Evolutionary conservation across 2,888 invertebrate species (phyloP), one percentile per base, ranked within the genome.

Genomic region (Globia sparganii): DNA sequence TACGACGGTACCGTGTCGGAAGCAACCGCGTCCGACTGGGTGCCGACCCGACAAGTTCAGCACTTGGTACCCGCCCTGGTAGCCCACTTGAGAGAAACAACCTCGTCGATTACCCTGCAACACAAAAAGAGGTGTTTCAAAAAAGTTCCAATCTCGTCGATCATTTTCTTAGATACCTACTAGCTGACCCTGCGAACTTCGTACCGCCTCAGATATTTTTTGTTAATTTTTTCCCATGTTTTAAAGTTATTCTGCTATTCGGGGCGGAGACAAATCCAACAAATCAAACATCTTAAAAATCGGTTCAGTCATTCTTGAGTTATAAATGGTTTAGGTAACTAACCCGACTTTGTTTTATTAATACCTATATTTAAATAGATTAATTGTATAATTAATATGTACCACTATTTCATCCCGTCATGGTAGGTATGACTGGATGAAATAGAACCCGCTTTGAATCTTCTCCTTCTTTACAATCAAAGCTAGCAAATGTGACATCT

Each of bases 1-100:
- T 6, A 98, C 97, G 8, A 98, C 97, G n/a, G 98, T 98, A 25
- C 98, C 98, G 85, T 97, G 97, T 0, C 97, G 95, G 84, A 97
- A 97, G 89, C 97, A 97, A 28, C 97, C 97, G 0, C 97, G 96
- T 0, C 97, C 97, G 1, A 92, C 95, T 0, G 97, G 95, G 82
- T 97, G 97, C 0, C 96, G 94, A 0, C 94, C 95, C 1, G 95
- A 97, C n/a, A 97, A 90, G 89, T 97, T 97, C 66, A 97, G 85
- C n/a, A 97, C 96, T 92, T 97, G 96, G 77, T 95, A 96, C 2
- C 95, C 95, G 18, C 96, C 94, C 88, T 96, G 95, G 84, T 95
- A 95, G 9, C 97, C 97, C 15, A 97, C 97, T 91, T 96, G 94
- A 0, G 97, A 96, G 87, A 95, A 97, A 83, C 97, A 97, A 2